These are phyloP conservation scores for Mechanitis mazaeus DNA, from an alignment of 2,888 invertebrate genomes.

Conservation along the genomic window DNA sequence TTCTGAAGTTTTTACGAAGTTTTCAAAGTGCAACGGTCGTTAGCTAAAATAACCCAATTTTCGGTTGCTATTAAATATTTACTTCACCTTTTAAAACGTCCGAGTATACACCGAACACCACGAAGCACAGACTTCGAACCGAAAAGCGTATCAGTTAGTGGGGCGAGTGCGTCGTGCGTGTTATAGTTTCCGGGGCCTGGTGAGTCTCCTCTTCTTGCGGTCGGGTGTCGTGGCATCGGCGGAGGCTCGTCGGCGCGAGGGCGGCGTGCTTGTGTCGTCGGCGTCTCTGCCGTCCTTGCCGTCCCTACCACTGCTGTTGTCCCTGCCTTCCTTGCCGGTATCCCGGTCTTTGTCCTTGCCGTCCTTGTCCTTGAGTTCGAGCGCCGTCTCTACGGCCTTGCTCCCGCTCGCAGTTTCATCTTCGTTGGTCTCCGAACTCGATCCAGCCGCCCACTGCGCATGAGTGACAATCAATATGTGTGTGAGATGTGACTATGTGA, in stretches of 20 bases:
- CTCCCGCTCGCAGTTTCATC: constrained; percentile 35
- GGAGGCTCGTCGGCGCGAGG: constrained; percentile 59
- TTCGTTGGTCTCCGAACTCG: constrained; percentile 43
- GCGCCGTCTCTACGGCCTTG: constrained; percentile 31
- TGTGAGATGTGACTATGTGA: too few species aligned
- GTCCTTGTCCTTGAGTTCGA: constrained; percentile 32
- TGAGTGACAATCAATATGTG: background rate
- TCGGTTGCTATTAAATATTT: too few species aligned
- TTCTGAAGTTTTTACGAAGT: too few species aligned
- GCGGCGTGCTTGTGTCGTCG: constrained; percentile 38
- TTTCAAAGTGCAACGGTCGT: too few species aligned
- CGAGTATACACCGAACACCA: too few species aligned
- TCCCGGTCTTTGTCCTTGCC: constrained; percentile 35
- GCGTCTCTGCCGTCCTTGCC: constrained; percentile 37
- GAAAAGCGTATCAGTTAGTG: too few species aligned
- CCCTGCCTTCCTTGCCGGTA: constrained; percentile 23
- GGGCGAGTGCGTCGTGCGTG: background rate
- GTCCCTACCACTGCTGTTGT: constrained; percentile 28
- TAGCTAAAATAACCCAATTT: too few species aligned
- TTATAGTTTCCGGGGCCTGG: constrained; percentile 68
- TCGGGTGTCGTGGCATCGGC: constrained; percentile 59
- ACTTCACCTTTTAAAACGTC: too few species aligned
- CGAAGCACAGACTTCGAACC: too few species aligned
- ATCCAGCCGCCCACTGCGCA: constrained; percentile 56
- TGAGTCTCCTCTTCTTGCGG: constrained; percentile 69